phyloP scores from a whole-genome alignment of 2,797 vertebrate species.

The Alcedo atthis region DNA sequence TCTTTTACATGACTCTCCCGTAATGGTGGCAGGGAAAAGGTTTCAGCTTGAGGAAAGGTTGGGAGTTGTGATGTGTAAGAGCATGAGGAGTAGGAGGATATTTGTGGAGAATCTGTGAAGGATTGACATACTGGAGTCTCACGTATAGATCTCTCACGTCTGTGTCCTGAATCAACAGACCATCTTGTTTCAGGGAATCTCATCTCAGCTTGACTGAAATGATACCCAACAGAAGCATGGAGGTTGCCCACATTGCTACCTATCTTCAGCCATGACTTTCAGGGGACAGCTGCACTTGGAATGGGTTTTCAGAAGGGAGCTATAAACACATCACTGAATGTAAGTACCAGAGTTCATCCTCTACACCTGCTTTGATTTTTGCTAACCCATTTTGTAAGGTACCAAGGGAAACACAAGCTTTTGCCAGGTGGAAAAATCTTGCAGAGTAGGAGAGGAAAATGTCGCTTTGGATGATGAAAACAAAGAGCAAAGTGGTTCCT shows the following conservation, averaged over 20 bases:
- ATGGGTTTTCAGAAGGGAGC: neutral
- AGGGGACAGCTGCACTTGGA: neutral
- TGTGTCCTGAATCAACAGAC: neutral
- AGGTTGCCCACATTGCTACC: neutral
- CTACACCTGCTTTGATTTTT: conserved; percentile 40
- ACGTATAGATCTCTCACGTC: neutral
- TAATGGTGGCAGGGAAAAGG: neutral
- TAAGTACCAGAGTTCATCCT: neutral
- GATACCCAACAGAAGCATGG: neutral
- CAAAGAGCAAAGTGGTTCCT: neutral
- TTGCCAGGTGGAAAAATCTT: neutral
- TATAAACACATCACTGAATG: neutral
- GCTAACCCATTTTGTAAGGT: neutral
- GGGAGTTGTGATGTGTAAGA: neutral
- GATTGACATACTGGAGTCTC: neutral
- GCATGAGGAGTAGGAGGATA: neutral
- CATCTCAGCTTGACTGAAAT: neutral
- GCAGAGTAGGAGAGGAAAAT: neutral
- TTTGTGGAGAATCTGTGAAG: neutral
- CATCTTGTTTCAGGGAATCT: neutral
- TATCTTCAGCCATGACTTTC: neutral
- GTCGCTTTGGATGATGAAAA: neutral
- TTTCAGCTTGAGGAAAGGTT: neutral
- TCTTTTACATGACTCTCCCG: neutral
- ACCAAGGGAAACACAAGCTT: conserved; percentile 6